Evolutionary conservation across 2,797 vertebrate species (phyloP).

Genomic region (Microctenopoma lineatum): DNA sequence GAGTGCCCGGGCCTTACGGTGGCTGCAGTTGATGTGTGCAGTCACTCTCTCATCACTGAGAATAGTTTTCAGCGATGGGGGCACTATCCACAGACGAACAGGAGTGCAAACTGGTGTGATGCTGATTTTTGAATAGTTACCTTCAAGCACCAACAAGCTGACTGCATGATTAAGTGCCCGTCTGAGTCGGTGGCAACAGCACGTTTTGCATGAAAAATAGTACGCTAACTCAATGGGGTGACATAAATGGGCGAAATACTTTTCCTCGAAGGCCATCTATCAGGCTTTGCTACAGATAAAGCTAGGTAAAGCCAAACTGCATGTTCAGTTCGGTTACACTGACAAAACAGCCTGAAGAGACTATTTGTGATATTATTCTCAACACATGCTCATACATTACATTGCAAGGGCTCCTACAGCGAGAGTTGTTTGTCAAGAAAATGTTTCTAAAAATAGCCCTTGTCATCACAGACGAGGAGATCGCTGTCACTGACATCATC

Average conservation of each 20-base stretch:
- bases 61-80: not conserved
- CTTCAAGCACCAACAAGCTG: not conserved
- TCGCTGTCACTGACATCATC: slow-evolving; percentile 40
- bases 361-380: slow-evolving; percentile 1
- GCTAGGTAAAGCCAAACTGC: not conserved
- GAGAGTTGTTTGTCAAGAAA: slow-evolving; percentile 25
- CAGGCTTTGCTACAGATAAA: not conserved
- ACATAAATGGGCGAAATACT: not conserved
- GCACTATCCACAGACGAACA: not conserved
- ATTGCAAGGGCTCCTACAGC: not conserved
- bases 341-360: not conserved
- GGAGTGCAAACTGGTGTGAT: not conserved
- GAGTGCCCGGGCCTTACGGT: too few species aligned
- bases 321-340: not conserved
- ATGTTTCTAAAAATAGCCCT: slow-evolving; percentile 39
- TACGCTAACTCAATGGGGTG: accelerated
- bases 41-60: not conserved
- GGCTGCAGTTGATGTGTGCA: not conserved
- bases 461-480: slow-evolving; percentile 40
- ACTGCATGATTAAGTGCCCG: not conserved
- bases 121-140: not conserved
- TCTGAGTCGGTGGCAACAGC: not conserved
- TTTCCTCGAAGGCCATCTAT: not conserved
- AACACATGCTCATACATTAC: not conserved
- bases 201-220: not conserved